Evolutionary conservation across 2,113 vertebrate species (phyloP).

Genomic region (Alligator mississippiensis): DNA sequence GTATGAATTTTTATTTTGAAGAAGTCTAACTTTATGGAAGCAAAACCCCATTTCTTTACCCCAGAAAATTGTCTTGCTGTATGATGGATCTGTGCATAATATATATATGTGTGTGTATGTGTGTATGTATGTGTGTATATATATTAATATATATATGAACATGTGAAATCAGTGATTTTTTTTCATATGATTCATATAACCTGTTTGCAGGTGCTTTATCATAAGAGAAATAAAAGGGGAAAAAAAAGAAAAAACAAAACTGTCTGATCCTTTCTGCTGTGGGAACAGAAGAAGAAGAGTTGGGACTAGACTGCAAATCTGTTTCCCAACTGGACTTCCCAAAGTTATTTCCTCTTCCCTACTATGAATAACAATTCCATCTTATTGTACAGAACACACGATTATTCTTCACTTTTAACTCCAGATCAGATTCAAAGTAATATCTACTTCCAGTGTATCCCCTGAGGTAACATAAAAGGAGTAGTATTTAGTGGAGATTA

Average conservation of each 20-base stretch:
- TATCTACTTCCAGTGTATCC: background rate
- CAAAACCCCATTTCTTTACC: background rate
- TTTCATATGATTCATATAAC: background rate
- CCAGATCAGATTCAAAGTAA: background rate
- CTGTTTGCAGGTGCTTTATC: background rate
- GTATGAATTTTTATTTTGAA: background rate
- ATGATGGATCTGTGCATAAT: background rate
- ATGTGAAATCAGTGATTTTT: too few species aligned
- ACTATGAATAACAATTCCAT: background rate
- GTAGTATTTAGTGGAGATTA: background rate
- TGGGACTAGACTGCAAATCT: background rate
- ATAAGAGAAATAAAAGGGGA: background rate
- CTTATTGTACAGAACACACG: background rate
- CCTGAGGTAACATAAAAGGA: background rate
- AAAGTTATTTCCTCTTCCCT: background rate
- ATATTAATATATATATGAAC: too few species aligned
- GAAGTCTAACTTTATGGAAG: background rate
- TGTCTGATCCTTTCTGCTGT: background rate
- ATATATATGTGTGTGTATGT: too few species aligned
- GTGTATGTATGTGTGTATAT: background rate
- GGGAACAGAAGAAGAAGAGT: background rate
- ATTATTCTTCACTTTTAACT: background rate
- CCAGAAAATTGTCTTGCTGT: background rate
- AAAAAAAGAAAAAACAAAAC: too few species aligned
- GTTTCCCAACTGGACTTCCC: conserved; percentile 2